These are phyloP conservation scores for Microctenopoma steveboyesi DNA, from an alignment of 2,797 vertebrate genomes.

Conservation along the genomic window DNA sequence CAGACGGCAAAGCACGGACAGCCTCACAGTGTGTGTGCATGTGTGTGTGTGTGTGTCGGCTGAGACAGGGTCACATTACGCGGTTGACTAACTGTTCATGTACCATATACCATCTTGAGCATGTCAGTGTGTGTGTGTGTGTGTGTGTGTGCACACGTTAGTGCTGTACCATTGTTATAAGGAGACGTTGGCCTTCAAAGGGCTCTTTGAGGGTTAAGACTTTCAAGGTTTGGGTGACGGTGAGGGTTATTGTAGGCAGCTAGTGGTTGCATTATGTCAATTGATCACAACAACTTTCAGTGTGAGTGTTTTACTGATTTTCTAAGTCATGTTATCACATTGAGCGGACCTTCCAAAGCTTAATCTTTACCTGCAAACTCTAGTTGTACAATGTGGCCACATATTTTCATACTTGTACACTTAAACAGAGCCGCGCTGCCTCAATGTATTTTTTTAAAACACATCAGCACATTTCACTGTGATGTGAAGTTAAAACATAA, in stretches of 20 bases:
- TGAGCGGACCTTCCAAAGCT: too few species aligned
- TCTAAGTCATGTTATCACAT: background rate
- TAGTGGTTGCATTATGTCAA: too few species aligned
- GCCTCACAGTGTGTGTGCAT: slow-evolving; percentile 57
- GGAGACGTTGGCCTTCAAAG: too few species aligned
- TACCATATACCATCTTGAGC: slow-evolving; percentile 65
- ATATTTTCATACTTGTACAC: background rate
- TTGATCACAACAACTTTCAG: too few species aligned
- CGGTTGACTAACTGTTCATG: slow-evolving; percentile 71
- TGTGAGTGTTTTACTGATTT: too few species aligned
- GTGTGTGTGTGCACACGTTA: slow-evolving; percentile 28
- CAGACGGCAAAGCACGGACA: slow-evolving; percentile 73
- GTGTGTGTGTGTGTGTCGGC: slow-evolving; percentile 45
- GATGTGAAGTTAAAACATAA: background rate
- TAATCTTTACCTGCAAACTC: background rate
- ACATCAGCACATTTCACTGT: background rate
- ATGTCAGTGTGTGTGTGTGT: slow-evolving; percentile 52
- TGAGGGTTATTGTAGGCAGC: too few species aligned
- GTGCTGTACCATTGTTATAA: too few species aligned
- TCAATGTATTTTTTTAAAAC: too few species aligned
- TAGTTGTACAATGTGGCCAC: background rate
- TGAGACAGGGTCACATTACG: slow-evolving; percentile 65
- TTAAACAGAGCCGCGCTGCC: too few species aligned
- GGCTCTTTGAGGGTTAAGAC: too few species aligned
- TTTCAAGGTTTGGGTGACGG: too few species aligned